phyloP scores from a whole-genome alignment of 2,797 vertebrate genomes.

The Fringilla coelebs region DNA sequence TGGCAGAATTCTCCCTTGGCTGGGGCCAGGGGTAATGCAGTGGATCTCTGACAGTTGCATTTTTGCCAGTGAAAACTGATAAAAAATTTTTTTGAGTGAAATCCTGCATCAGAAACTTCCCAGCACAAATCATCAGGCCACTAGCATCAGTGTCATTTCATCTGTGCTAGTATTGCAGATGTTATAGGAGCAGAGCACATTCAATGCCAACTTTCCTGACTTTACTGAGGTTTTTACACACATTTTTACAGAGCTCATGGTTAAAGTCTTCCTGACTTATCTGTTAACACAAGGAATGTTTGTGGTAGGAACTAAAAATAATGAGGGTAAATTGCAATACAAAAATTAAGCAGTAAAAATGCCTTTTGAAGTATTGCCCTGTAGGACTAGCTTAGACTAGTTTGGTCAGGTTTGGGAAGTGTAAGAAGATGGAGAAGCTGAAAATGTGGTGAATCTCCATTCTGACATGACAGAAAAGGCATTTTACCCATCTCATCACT shows the following conservation, averaged over 20 bases:
- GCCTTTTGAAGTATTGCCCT: slow-evolving; percentile 25
- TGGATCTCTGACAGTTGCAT: not conserved
- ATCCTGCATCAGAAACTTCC: not conserved
- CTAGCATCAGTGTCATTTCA: not conserved
- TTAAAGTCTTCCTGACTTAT: not conserved
- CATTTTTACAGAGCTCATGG: not conserved
- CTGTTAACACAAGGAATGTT: not conserved
- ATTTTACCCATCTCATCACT: not conserved
- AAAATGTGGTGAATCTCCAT: not conserved
- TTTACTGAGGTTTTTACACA: not conserved
- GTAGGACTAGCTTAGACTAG: slow-evolving; percentile 27
- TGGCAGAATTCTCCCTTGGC: not conserved
- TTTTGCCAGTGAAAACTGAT: not conserved
- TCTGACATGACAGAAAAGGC: not conserved
- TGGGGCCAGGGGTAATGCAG: not conserved
- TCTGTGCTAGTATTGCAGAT: not conserved
- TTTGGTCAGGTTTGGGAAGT: not conserved
- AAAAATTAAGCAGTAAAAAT: slow-evolving; percentile 11
- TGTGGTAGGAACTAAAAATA: slow-evolving; percentile 14
- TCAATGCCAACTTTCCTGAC: not conserved
- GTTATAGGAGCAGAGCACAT: not conserved
- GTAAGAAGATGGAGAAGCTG: not conserved
- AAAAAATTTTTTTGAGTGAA: not conserved
- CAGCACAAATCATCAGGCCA: not conserved
- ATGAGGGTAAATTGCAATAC: not conserved